These are phyloP conservation scores for Phymorhynchus buccinoides DNA, from an alignment of 1,140 invertebrate genomes.

Conservation along the genomic window DNA sequence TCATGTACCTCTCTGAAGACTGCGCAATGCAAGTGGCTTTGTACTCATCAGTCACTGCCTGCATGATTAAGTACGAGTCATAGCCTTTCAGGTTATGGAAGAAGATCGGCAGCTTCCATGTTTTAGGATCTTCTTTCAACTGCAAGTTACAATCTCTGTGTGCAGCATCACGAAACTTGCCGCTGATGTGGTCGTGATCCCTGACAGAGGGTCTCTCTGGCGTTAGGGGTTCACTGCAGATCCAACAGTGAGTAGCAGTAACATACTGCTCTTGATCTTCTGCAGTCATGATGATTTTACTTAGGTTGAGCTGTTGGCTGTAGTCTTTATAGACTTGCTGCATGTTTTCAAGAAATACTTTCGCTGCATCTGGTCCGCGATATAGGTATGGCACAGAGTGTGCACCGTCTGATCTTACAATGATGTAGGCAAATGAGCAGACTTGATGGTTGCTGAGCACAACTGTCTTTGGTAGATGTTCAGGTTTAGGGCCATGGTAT, in stretches of 20 bases:
- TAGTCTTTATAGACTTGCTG: not conserved
- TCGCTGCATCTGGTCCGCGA: not conserved
- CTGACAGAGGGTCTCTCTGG: constrained; percentile 42
- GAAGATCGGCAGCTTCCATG: constrained; percentile 60
- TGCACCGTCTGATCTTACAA: not conserved
- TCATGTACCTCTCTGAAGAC: constrained; percentile 65
- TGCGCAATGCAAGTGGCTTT: constrained; percentile 62
- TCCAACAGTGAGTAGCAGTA: constrained; percentile 31
- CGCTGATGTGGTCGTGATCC: constrained; percentile 3
- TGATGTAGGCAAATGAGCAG: not conserved
- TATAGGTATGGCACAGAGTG: not conserved
- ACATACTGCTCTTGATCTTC: constrained; percentile 27
- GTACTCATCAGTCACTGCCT: constrained; percentile 54
- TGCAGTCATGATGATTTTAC: not conserved
- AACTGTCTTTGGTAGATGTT: not conserved
- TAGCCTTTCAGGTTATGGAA: constrained; percentile 69
- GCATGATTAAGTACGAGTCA: constrained; percentile 59
- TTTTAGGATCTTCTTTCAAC: not conserved
- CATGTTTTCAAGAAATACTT: not conserved
- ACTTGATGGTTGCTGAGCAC: not conserved
- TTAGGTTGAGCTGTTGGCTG: not conserved
- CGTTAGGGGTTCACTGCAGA: constrained; percentile 34
- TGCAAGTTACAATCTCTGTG: constrained; percentile 20
- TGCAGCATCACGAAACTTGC: constrained; percentile 45
- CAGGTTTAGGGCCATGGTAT: not conserved